These are phyloP conservation scores for Paragorgia papillata DNA, from an alignment of 92 coral and sea anemone species.

Conservation along the genomic window DNA sequence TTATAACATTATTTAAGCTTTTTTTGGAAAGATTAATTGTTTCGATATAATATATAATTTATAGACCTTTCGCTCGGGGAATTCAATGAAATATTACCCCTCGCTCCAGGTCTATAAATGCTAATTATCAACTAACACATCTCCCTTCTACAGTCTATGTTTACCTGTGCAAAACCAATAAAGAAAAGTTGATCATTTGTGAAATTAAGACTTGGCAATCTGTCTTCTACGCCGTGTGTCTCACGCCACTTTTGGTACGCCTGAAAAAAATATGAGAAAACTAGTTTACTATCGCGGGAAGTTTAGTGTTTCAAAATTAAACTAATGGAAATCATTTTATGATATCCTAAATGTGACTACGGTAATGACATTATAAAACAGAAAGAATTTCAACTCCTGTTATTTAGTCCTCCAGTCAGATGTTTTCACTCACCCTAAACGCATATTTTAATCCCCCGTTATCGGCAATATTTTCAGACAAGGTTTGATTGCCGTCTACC, in stretches of 20 bases:
- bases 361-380: too few relatives aligned
- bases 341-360: too few relatives aligned
- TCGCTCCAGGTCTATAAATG: neutral
- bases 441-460: slow-evolving; percentile 18
- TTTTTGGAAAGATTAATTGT: too few relatives aligned
- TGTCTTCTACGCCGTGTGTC: slow-evolving; percentile 5
- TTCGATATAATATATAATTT: too few relatives aligned
- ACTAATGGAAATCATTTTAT: too few relatives aligned
- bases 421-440: neutral
- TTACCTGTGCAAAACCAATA: slow-evolving; percentile 20
- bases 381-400: too few relatives aligned
- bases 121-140: too few relatives aligned
- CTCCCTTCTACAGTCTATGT: neutral
- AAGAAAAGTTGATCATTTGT: slow-evolving; percentile 20
- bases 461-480: slow-evolving; percentile 22
- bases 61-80: too few relatives aligned
- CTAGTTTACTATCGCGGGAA: neutral
- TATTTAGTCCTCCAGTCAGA: too few relatives aligned
- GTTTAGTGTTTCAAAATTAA: too few relatives aligned
- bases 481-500: neutral
- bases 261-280: neutral
- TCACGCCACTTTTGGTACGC: slow-evolving; percentile 17
- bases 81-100: too few relatives aligned
- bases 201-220: neutral
- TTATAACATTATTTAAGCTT: too few relatives aligned